These are phyloP conservation scores for Nezara viridula DNA, from an alignment of 2,888 invertebrate species.

Conservation along the genomic window DNA sequence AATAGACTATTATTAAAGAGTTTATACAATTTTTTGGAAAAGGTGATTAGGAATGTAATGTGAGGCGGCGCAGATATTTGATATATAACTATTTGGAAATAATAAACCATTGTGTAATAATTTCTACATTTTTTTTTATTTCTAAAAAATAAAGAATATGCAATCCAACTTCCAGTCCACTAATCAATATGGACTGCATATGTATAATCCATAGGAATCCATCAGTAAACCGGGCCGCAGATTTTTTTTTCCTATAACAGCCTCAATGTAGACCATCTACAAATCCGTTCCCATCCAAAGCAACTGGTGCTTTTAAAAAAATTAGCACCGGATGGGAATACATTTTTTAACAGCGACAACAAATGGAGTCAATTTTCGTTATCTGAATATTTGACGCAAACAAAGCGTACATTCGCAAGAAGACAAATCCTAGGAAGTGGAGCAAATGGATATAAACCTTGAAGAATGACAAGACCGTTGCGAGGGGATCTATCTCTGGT, in stretches of 20 bases:
- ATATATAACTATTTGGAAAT: too few species aligned
- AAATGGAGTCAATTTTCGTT: slow-evolving; percentile 6
- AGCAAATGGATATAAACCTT: slow-evolving; percentile 40
- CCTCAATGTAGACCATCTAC: not conserved
- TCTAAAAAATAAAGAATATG: too few species aligned
- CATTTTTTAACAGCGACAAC: not conserved
- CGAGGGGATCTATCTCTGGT: slow-evolving; percentile 48
- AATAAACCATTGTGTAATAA: too few species aligned
- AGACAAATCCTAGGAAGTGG: slow-evolving; percentile 32
- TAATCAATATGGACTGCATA: not conserved
- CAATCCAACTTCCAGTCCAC: too few species aligned
- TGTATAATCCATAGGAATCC: too few species aligned
- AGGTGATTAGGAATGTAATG: too few species aligned
- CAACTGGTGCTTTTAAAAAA: not conserved
- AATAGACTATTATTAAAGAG: too few species aligned
- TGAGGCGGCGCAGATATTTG: too few species aligned
- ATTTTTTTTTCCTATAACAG: not conserved
- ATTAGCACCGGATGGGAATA: not conserved
- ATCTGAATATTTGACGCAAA: slow-evolving; percentile 27
- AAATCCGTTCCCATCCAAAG: not conserved
- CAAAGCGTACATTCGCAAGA: not conserved
- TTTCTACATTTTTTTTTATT: too few species aligned
- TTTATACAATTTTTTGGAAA: too few species aligned
- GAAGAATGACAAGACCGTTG: not conserved
- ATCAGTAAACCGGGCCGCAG: not conserved